A percentile compares a stretch with the other conserved stretches of the same genome.
phyloP scores from a whole-genome alignment of 2,888 invertebrate genomes.

The Ennomos fuscantarius region DNA sequence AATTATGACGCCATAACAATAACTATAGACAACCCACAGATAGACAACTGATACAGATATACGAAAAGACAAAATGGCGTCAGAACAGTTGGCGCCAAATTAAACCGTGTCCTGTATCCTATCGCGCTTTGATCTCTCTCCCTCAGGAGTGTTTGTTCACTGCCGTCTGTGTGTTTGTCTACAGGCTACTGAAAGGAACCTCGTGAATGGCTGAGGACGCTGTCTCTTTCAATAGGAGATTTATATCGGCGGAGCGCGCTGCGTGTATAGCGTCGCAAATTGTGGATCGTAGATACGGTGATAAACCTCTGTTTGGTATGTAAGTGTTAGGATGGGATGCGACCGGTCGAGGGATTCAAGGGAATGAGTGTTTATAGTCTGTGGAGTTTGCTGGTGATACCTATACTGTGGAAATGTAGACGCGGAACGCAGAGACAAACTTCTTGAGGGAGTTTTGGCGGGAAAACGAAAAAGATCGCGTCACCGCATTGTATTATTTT shows the following conservation, averaged over 20 bases:
- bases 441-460: too few species aligned
- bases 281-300: slow-evolving; percentile 77
- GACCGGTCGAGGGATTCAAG: neutral
- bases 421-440: too few species aligned
- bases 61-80: slow-evolving; percentile 74
- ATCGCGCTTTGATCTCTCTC: slow-evolving; percentile 81
- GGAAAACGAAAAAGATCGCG: too few species aligned
- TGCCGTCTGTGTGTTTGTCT: slow-evolving; percentile 75
- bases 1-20: neutral
- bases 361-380: neutral
- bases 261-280: slow-evolving; percentile 78
- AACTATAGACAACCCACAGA: too few species aligned
- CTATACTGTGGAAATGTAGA: too few species aligned
- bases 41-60: slow-evolving; percentile 1
- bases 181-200: slow-evolving; percentile 66
- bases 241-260: slow-evolving; percentile 72
- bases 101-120: slow-evolving; percentile 75
- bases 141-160: slow-evolving; percentile 72
- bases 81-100: slow-evolving; percentile 80
- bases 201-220: slow-evolving; percentile 66
- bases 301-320: slow-evolving; percentile 54
- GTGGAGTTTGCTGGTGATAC: too few species aligned
- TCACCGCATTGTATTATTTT: too few species aligned
- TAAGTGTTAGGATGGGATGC: slow-evolving; percentile 27
- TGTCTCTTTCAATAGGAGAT: slow-evolving; percentile 75